phyloP scores from a whole-genome alignment of 2,113 vertebrate species.

The Hymenochirus boettgeri region DNA sequence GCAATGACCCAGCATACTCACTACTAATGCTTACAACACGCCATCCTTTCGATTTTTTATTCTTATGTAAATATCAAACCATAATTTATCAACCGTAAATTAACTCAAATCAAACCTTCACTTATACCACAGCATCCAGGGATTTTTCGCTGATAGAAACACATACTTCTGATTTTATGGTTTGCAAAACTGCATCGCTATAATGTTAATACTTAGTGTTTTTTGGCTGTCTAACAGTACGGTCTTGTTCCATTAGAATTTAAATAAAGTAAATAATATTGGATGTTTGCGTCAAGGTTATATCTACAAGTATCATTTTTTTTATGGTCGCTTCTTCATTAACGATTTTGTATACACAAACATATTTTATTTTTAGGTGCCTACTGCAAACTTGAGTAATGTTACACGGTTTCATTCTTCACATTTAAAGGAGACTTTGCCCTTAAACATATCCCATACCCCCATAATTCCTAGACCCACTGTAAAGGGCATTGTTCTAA shows the following conservation, averaged over 20 bases:
- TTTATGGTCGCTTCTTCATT: too few species aligned
- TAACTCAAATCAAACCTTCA: constrained; percentile 37
- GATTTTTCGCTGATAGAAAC: constrained; percentile 25
- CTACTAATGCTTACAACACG: constrained; percentile 20
- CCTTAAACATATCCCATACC: too few species aligned
- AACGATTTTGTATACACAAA: too few species aligned
- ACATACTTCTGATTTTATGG: constrained; percentile 33
- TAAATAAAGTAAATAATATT: constrained; percentile 33
- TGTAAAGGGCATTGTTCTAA: too few species aligned
- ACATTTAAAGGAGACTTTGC: too few species aligned
- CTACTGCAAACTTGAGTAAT: too few species aligned
- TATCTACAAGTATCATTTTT: constrained; percentile 33
- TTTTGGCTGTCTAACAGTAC: constrained; percentile 21
- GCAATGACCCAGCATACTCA: constrained; percentile 34
- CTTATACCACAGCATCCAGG: constrained; percentile 36
- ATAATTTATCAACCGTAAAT: constrained; percentile 41
- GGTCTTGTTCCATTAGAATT: constrained; percentile 28
- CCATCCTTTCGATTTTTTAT: constrained; percentile 19
- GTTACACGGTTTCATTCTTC: too few species aligned
- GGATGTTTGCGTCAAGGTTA: constrained; percentile 23
- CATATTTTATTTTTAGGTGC: too few species aligned
- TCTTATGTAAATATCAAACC: constrained; percentile 10
- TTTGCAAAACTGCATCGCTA: constrained; percentile 21
- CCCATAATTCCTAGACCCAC: too few species aligned
- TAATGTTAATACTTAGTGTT: constrained; percentile 29